phyloP scores from a whole-genome alignment of 2,888 invertebrate genomes.

The Leptothorax acervorum region DNA sequence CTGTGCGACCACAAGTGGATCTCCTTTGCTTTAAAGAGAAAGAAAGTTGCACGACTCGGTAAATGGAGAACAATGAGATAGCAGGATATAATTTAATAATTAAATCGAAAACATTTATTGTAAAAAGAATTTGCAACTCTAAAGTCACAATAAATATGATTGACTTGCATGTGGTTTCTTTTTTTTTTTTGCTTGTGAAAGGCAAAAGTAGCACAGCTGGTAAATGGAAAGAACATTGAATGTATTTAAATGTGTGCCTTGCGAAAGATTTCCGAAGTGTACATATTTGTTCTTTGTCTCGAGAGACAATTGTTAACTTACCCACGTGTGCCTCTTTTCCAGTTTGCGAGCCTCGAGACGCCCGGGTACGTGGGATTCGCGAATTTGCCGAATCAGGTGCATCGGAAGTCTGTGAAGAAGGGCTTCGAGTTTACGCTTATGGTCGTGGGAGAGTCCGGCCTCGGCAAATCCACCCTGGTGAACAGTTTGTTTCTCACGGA shows the following conservation, averaged over 20 bases:
- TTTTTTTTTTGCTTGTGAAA: too few species aligned
- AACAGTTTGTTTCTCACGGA: conserved; percentile 98
- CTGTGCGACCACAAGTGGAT: too few species aligned
- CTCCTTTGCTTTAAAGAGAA: not conserved
- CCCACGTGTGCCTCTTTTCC: conserved; percentile 71
- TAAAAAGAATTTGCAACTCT: not conserved
- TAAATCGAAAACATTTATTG: not conserved
- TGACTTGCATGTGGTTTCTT: too few species aligned
- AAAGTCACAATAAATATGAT: too few species aligned
- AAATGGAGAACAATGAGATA: not conserved
- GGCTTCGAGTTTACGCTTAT: conserved; percentile 99
- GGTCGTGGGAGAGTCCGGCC: conserved; percentile 96
- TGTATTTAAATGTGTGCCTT: not conserved
- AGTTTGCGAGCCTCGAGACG: conserved; percentile 95
- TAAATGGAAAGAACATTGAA: not conserved
- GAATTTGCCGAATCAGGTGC: conserved; percentile 98
- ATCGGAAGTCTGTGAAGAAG: conserved; percentile 98
- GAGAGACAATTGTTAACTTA: not conserved
- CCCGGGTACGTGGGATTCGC: conserved; percentile 97
- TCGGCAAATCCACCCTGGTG: conserved; percentile 98
- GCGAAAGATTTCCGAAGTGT: not conserved
- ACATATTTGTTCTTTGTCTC: not conserved
- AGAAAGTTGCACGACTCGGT: not conserved
- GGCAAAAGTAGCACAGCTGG: too few species aligned
- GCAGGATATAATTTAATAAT: not conserved